Conservation (phyloP, 2,888 invertebrate genomes). For the Hoplodrina ambigua region DNA sequence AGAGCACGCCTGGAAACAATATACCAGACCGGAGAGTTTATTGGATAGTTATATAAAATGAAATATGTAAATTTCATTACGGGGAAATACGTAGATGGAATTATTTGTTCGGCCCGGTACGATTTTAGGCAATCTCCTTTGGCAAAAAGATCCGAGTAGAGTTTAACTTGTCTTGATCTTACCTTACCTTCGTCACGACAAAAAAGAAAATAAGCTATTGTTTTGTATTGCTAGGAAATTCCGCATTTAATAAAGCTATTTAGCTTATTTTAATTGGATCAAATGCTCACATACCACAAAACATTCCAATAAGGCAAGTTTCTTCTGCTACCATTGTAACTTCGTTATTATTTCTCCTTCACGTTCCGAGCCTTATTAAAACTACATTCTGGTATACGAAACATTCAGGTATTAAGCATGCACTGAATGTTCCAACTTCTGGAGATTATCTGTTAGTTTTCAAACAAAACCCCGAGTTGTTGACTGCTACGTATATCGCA, state of each 20-base stretch:
- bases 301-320: slow-evolving; percentile 26
- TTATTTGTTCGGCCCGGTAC: slow-evolving; percentile 53
- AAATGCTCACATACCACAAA: slow-evolving; percentile 14
- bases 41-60: slow-evolving; percentile 76
- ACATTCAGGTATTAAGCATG: slow-evolving; percentile 25
- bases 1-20: slow-evolving; percentile 81
- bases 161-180: slow-evolving; percentile 32
- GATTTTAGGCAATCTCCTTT: slow-evolving; percentile 53
- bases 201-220: slow-evolving; percentile 18
- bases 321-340: slow-evolving; percentile 14
- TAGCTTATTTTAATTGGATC: slow-evolving; percentile 33
- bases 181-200: slow-evolving; percentile 35
- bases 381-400: slow-evolving; percentile 41
- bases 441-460: slow-evolving; percentile 41
- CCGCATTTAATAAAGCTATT: slow-evolving; percentile 33
- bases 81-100: slow-evolving; percentile 54
- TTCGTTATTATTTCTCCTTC: slow-evolving; percentile 31
- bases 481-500: slow-evolving; percentile 30
- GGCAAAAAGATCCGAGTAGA: slow-evolving; percentile 31
- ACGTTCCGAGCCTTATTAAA: slow-evolving; percentile 40
- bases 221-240: slow-evolving; percentile 33
- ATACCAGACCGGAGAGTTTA: slow-evolving; percentile 75
- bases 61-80: slow-evolving; percentile 70
- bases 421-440: slow-evolving; percentile 29
- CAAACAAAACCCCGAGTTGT: slow-evolving; percentile 41